Evolutionary conservation across 2,797 vertebrate species (phyloP), one percentile per base, ranked within the genome.

Genomic region (Lates japonicus): DNA sequence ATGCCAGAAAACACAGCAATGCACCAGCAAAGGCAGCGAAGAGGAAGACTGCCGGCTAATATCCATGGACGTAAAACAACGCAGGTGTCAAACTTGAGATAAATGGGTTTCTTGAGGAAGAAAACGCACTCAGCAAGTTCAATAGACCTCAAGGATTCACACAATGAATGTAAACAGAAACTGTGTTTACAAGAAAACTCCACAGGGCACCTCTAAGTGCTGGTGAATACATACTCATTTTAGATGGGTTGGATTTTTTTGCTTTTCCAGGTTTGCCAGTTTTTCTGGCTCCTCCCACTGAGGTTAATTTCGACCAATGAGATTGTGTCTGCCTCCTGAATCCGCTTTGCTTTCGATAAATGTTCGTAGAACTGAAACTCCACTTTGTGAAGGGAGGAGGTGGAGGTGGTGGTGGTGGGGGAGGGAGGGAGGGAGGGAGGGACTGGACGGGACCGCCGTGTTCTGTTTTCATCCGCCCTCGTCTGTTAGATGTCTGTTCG

Each of bases 251-350:
- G 4, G 20, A 4, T 33, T 29, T 5, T 42, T 10, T 14, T 12
- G 9, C 41, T 42, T 42, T 14, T 42, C 12, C 41, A 42, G 41
- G 44, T 19, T 48, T 48, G 6, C 5, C 49, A 19, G 48, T 29
- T 29, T 22, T 25, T 75, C 19, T 81, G 76, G 76, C 84, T 83
- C 80, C 83, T 59, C 70, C 87, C 88, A 72, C 82, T 84, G 63
- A 29, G 65, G 80, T 85, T 80, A 51, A 75, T 80, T 80, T 87
- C 88, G 75, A 54, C 87, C 84, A 78, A 31, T 70, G 51, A 82
- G 87, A 35, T 52, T 3, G 12, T 62, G 33, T 70, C 87, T 74
- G 76, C 61, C 49, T 75, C 70, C 35, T 22, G 63, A 78, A 12
- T 12, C 63, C 7, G 61, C 68, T 80, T 76, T 9, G 71, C 80